These are phyloP conservation scores for Drosophila melanica DNA, from an alignment of 1,140 invertebrate genomes.

Conservation along the genomic window DNA sequence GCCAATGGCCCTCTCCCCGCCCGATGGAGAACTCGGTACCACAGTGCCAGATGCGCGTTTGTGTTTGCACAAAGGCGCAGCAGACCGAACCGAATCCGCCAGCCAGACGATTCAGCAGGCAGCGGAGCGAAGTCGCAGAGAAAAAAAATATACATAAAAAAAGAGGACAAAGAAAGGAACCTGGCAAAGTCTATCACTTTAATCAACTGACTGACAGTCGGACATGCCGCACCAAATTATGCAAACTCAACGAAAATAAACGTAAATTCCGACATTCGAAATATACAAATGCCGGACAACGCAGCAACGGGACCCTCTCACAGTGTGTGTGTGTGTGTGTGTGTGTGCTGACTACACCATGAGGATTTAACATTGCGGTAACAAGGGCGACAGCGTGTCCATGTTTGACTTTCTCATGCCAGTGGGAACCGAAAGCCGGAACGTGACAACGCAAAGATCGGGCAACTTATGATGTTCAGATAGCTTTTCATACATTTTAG, in stretches of 20 bases:
- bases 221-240: conserved; percentile 64
- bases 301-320: not conserved
- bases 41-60: conserved; percentile 7
- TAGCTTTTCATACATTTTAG: not conserved
- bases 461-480: conserved; percentile 48
- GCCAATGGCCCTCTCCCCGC: conserved; percentile 18
- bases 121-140: conserved; percentile 23
- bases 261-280: conserved; percentile 67
- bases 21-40: not conserved
- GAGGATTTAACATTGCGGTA: conserved; percentile 42
- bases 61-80: conserved; percentile 66
- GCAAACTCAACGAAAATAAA: conserved; percentile 81
- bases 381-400: conserved; percentile 49
- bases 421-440: conserved; percentile 18
- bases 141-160: conserved; percentile 5
- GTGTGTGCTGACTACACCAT: conserved; percentile 29
- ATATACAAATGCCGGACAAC: conserved; percentile 55
- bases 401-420: conserved; percentile 71
- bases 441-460: conserved; percentile 73
- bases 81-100: conserved; percentile 54
- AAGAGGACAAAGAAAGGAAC: conserved; percentile 15
- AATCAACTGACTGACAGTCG: conserved; percentile 65
- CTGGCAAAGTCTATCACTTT: conserved; percentile 72
- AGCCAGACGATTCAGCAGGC: conserved; percentile 47
- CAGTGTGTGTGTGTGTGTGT: not conserved